Evolutionary conservation across 2,113 vertebrate genomes (phyloP), one percentile per base, ranked within the genome.

Genomic region (Tychaedon coryphoeus): DNA sequence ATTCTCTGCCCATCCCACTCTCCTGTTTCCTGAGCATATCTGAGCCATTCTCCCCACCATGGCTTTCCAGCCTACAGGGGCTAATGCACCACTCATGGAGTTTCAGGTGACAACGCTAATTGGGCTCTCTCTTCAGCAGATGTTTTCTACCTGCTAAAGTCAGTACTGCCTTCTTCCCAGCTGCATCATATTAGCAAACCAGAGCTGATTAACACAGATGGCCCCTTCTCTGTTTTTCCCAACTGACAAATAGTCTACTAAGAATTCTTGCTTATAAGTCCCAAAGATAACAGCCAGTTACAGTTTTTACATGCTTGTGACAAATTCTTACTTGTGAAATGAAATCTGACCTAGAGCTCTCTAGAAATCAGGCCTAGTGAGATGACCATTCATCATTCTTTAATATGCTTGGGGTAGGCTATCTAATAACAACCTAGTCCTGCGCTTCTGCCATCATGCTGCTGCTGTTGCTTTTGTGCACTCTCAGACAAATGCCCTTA

Each of bases 21-120:
- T 29, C 19, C 16, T 58, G 2, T 19, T 71, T 67, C 28, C 25
- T 42, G 3, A 5, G 6, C 6, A 3, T 19, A 62, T 5, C 36
- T 33, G 4, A 76, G 6, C 19, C 2, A 5, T 9, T 12, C 2
- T 19, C 12, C 15, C 3, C 24, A 61, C 6, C 1, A 4, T 1
- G 2, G 15, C 61, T 64, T 64, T 33, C 43, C 58, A 92, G 33
- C 33, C 29, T 64, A 31, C 50, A 60, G 22, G 3, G 31, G 14
- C 12, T 53, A 80, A 86, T 12, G 5, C 22, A 61, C 69, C 45
- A n/a, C 50, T 43, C 31, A 23, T 4, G 34, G 48, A 80, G 25
- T 28, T 84, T 70, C 80, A 91, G 92, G 33, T 85, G 67, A 57
- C 54, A 16, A 42, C 15, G 12, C 14, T 72, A 90, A 88, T 13